Percentiles rank a stretch among this genome's conserved stretches.
These are phyloP conservation scores for Euwallacea similis DNA, from an alignment of 1,140 invertebrate genomes.

Conservation along the genomic window DNA sequence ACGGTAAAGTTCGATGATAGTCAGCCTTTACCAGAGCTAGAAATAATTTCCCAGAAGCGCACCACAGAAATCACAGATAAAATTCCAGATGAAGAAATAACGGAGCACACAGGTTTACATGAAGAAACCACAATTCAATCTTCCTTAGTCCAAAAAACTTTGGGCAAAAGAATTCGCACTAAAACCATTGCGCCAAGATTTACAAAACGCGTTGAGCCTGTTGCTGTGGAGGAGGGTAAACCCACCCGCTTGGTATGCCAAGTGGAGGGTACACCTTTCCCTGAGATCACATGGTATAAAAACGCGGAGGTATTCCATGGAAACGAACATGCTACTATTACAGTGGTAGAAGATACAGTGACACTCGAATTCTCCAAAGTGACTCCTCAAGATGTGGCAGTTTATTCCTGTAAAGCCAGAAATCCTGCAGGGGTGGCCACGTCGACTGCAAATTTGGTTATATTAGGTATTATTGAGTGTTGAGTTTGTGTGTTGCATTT, in stretches of 20 bases:
- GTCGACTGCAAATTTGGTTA: conserved; percentile 72
- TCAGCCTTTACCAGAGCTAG: conserved; percentile 60
- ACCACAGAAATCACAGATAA: conserved; percentile 55
- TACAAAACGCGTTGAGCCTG: conserved; percentile 68
- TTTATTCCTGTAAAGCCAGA: conserved; percentile 77
- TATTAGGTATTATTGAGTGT: conserved; percentile 61
- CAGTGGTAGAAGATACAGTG: conserved; percentile 62
- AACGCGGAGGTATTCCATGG: conserved; percentile 69
- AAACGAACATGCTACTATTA: conserved; percentile 65
- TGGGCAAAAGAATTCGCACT: conserved; percentile 57
- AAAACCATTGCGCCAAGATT: conserved; percentile 68
- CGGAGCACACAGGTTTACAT: conserved; percentile 53
- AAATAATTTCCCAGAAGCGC: conserved; percentile 55
- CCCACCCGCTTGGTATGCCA: conserved; percentile 67
- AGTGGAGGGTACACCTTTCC: conserved; percentile 68
- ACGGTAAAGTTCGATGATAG: conserved; percentile 54
- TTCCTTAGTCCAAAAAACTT: conserved; percentile 55
- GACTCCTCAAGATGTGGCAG: conserved; percentile 70
- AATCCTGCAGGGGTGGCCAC: conserved; percentile 79
- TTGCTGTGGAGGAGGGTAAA: conserved; percentile 63
- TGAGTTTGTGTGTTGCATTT: neutral
- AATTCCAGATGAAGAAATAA: conserved; percentile 56
- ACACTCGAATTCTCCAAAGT: conserved; percentile 68
- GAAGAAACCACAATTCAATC: conserved; percentile 52
- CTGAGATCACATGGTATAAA: conserved; percentile 76